Evolutionary conservation across 2,113 vertebrate species (phyloP).

Genomic region (Jacana jacana): DNA sequence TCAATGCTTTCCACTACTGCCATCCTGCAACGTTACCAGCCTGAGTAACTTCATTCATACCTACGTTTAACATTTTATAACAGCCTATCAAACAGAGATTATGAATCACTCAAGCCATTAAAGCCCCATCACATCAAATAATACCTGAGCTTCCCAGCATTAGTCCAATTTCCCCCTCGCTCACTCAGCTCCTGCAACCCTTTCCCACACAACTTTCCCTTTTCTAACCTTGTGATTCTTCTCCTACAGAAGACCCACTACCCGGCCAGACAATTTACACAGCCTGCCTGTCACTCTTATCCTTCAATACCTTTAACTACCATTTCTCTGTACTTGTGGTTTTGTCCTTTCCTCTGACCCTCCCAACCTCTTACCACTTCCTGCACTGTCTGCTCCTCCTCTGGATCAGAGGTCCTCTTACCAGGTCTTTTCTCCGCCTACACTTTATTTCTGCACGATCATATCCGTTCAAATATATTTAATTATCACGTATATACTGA

Average conservation of each 20-base stretch:
- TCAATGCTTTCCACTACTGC: not conserved
- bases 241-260: not conserved
- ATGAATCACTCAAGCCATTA: slow-evolving; percentile 2
- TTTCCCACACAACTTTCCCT: not conserved
- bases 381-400: not conserved
- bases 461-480: not conserved
- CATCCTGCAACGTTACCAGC: not conserved
- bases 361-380: not conserved
- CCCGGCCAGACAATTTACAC: not conserved
- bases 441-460: not conserved
- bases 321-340: too few relatives aligned
- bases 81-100: not conserved
- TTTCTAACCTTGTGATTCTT: not conserved
- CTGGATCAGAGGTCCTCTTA: not conserved
- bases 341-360: not conserved
- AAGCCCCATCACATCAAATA: not conserved
- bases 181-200: not conserved
- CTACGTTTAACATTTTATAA: not conserved
- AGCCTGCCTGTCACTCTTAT: not conserved
- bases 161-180: not conserved
- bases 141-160: not conserved
- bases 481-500: slow-evolving; percentile 6
- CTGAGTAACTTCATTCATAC: not conserved
- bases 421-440: not conserved
- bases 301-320: not conserved